Percentiles rank a stretch among this genome's conserved stretches.
These are phyloP conservation scores for Cantharis flavilabris DNA, from an alignment of 2,888 invertebrate species.

Conservation along the genomic window DNA sequence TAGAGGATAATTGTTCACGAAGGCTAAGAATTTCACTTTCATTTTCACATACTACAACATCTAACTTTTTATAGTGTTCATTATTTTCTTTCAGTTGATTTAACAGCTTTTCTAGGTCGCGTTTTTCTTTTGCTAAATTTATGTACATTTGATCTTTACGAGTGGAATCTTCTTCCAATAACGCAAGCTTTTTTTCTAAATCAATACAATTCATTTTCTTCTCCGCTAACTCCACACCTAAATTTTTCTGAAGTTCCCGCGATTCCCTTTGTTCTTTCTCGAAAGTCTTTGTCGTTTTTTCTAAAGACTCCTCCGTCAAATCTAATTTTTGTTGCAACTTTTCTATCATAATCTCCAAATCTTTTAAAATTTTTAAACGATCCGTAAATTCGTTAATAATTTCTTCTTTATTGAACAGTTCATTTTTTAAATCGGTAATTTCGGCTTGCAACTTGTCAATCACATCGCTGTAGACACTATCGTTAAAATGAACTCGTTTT, in stretches of 20 bases:
- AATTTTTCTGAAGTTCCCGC: conserved; percentile 56
- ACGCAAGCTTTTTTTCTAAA: conserved; percentile 59
- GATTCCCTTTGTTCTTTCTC: conserved; percentile 62
- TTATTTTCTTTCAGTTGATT: conserved; percentile 59
- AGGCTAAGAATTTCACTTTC: conserved; percentile 57
- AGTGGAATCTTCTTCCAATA: conserved; percentile 62
- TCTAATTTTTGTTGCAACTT: conserved; percentile 61
- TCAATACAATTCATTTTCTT: conserved; percentile 61
- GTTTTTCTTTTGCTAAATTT: conserved; percentile 63
- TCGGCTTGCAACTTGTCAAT: conserved; percentile 60
- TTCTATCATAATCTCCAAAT: conserved; percentile 59
- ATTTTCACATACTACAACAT: conserved; percentile 61
- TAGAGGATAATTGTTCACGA: conserved; percentile 52
- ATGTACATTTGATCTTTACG: conserved; percentile 64
- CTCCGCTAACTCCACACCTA: conserved; percentile 63
- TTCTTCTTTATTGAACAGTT: conserved; percentile 63
- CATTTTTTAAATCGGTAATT: conserved; percentile 61
- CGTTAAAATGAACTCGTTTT: conserved; percentile 58
- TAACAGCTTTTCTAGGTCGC: conserved; percentile 59
- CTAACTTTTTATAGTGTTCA: conserved; percentile 57
- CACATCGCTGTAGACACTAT: conserved; percentile 60
- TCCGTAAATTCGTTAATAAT: conserved; percentile 63
- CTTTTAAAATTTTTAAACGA: conserved; percentile 59
- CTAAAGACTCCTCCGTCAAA: conserved; percentile 60
- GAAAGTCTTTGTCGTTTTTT: conserved; percentile 54